Evolutionary conservation across 2,797 vertebrate species (phyloP), one percentile per base, ranked within the genome.

Genomic region (Sebastes alutus): DNA sequence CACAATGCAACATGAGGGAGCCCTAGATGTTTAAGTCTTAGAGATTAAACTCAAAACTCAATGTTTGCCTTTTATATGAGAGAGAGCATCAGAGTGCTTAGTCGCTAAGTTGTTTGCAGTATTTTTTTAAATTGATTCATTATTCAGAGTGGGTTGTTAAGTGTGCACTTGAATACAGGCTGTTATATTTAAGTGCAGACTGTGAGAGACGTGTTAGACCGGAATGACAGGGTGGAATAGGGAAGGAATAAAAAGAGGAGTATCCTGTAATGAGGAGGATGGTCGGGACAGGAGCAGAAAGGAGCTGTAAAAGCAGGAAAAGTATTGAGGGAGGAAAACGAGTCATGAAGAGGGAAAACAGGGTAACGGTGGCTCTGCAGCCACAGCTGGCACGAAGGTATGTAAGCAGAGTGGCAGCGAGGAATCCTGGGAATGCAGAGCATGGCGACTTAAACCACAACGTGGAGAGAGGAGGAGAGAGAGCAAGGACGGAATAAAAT

Each of bases 381-480:
- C 81, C 77, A 83, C 87, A 87, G 88, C 92, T 89, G 88, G 83
- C 83, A 85, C 68, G 77, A 77, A 83, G 68, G 86, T 78, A 88
- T 91, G 84, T 83, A 70, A 74, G 81, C 71, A 72, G 70, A 82
- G 70, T 88, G 78, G 85, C 84, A 91, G 81, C 83, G 77, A 93
- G 78, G 92, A 94, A 95, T 94, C 71, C 89, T 92, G 89, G 89
- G 90, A 94, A 94, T 93, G 92, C 75, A 54, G 29, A 86, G 72
- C 30, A 9, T 46, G 71, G 82, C n/a, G 13, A 72, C 56, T 81
- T 72, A 68, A 73, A 72, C 83, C 77, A 78, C 86, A 85, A 27
- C 60, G 69, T 32, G 62, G 35, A 66, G 54, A 71, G 55, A 49
- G 7, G 52, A 62, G 73, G 35, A 35, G 35, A 69, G 60, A 62